phyloP scores from a whole-genome alignment of 1,140 invertebrate genomes.

The Euura lappo region DNA sequence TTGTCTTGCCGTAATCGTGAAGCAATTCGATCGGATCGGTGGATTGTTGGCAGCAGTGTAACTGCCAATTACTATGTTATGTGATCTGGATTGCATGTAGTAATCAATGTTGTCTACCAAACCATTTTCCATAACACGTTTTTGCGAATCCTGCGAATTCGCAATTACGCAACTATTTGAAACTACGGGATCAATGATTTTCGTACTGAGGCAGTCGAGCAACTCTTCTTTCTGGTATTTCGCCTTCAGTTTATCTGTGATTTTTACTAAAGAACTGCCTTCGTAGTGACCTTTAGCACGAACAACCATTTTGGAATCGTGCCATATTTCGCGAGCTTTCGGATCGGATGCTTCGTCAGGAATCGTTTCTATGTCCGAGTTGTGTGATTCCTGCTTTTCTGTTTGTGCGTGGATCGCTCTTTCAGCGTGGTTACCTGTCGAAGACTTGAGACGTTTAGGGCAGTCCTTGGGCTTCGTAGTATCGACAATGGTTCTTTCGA shows the following conservation, averaged over 20 bases:
- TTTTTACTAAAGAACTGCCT: not conserved
- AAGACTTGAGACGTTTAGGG: constrained; percentile 18
- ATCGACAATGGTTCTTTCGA: no score
- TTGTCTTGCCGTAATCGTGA: not conserved
- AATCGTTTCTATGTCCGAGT: not conserved
- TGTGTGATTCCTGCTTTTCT: constrained; percentile 11
- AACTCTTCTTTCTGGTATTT: not conserved
- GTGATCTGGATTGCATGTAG: not conserved
- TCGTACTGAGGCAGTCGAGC: not conserved
- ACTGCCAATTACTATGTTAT: not conserved
- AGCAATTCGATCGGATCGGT: not conserved
- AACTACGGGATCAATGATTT: no score
- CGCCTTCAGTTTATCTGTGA: not conserved
- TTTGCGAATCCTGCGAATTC: not conserved
- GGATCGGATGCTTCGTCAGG: not conserved
- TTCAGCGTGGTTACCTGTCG: constrained; percentile 8
- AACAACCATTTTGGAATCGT: not conserved
- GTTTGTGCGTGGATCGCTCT: constrained; percentile 16
- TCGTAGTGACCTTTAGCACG: not conserved
- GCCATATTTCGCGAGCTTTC: not conserved
- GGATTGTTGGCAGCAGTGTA: not conserved
- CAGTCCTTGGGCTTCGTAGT: no score
- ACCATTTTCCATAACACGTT: not conserved
- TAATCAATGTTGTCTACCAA: no score
- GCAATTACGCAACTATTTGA: not conserved